Evolutionary conservation across 1,140 invertebrate species (phyloP), one percentile per base, ranked within the genome.

Genomic region (Meloidogyne floridensis): DNA sequence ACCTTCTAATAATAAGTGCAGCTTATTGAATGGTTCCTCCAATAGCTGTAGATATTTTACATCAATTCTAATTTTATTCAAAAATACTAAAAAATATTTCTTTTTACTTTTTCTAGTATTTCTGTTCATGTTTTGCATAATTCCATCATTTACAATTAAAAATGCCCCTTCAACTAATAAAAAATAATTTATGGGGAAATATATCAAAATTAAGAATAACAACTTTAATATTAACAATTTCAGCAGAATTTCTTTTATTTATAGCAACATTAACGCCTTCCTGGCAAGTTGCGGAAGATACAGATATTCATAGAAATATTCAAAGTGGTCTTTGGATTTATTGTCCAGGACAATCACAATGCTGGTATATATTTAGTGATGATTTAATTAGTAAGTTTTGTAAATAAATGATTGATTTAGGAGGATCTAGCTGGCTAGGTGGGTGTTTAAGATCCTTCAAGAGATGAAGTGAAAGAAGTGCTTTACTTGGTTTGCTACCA

Each of bases 301-400:
- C 77, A 51, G 88, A 89, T 77, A 84, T 85, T 2, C 74, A 82
- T 54, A 76, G 84, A 72, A 80, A 80, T 71, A 87, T 89, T 42
- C 77, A 90, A 79, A 83, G 81, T 47, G 88, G 88, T n/a, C 83
- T 89, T 0, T 89, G 88, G 88, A 69, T 87, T 20, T 89, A 89
- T 69, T 89, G 88, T 75, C 89, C 86, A n/a, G 87, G 85, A 8
- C 80, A 72, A 56, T 71, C 81, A n/a, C 83, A 87, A 78, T 89
- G 88, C 75, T 89, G 88, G 88, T 89, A 89, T 75, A 89, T 89
- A 43, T 89, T 89, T 81, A 87, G 85, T 77, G 88, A 89, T 80
- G 81, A 84, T 82, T 53, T 89, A 32, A 87, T 88, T 73, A 89
- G 80, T 80, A 18, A 13, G 77, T 79, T 32, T 69, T 42, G 4